Evolutionary conservation across 2,113 vertebrate genomes (phyloP), one percentile per base, ranked within the genome.

Genomic region (Sorex fumeus): DNA sequence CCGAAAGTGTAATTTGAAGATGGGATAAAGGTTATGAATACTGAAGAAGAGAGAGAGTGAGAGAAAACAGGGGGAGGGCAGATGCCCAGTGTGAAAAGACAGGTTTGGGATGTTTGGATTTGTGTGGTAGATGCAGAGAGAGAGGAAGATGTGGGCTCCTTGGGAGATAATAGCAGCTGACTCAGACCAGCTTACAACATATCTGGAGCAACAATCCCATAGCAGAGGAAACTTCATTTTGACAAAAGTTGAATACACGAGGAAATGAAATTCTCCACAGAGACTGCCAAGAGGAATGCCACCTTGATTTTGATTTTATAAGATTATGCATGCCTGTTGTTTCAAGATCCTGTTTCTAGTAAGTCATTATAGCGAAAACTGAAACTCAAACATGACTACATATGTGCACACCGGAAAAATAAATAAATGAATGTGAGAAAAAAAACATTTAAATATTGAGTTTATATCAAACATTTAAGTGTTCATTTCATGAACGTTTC

Each of bases 131-230:
- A 11, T 19, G 64, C 19, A 66, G 3, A 66, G 7, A 11, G 27
- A 4, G 30, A 43, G 8, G 10, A 77, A 6, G 21, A 15, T 40
- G 1, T 2, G 10, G 10, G 30, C 36, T 19, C 1, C 1, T 12
- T 82, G 3, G 34, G 62, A 19, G 0, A 21, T 0, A 3, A 23
- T 11, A 7, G n/a, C 1, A 25, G 8, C 25, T 23, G 15, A 62
- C 7, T 3, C 3, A 30, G 13, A 18, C 25, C 8, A 12, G 21
- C 57, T 18, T 8, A 30, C 28, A 66, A 30, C 27, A 7, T 7
- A 66, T 66, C 5, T 66, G 28, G 64, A 28, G 12, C 27, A 3
- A 28, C 27, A 28, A 8, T 27, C 21, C 28, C 7, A 66, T 27
- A 60, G 21, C 21, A 60, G 57, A 60, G 57, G 18, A 60, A 60